Evolutionary conservation across 2,888 invertebrate species (phyloP).

Genomic region (Drosophila meridiana): DNA sequence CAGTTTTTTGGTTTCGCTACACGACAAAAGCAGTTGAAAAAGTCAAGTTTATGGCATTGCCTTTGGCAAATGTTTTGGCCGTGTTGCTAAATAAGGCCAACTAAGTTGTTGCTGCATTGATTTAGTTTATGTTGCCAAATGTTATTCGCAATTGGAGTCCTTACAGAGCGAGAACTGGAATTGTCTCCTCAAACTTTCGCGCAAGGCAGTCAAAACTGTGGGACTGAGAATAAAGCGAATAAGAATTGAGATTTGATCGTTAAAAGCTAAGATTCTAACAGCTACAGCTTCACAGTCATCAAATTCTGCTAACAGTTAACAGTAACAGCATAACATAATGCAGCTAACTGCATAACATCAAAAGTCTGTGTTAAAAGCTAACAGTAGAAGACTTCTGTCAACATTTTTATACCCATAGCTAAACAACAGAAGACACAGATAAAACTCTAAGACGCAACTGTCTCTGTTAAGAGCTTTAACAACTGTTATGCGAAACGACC

Average conservation of each 20-base stretch:
- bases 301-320: background rate
- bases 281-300: background rate
- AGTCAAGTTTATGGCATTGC: conserved; percentile 30
- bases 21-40: conserved; percentile 20
- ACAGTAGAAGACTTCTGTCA: background rate
- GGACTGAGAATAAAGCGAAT: background rate
- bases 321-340: background rate
- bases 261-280: background rate
- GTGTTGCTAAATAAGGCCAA: conserved; percentile 14
- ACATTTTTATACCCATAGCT: too few relatives aligned
- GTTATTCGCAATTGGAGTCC: background rate
- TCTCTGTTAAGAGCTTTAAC: too few relatives aligned
- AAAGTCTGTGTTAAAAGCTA: background rate
- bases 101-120: conserved; percentile 23
- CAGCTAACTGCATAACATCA: background rate
- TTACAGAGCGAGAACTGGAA: background rate
- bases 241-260: background rate
- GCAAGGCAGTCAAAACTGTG: background rate
- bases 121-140: conserved; percentile 7
- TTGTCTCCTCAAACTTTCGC: background rate
- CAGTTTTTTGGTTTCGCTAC: background rate
- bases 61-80: conserved; percentile 10
- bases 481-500: too few relatives aligned
- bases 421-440: too few relatives aligned
- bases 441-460: too few relatives aligned